A percentile compares a stretch with the other conserved stretches of the same genome.
phyloP scores from a whole-genome alignment of 2,113 vertebrate genomes.

The Callocephalon fimbriatum region DNA sequence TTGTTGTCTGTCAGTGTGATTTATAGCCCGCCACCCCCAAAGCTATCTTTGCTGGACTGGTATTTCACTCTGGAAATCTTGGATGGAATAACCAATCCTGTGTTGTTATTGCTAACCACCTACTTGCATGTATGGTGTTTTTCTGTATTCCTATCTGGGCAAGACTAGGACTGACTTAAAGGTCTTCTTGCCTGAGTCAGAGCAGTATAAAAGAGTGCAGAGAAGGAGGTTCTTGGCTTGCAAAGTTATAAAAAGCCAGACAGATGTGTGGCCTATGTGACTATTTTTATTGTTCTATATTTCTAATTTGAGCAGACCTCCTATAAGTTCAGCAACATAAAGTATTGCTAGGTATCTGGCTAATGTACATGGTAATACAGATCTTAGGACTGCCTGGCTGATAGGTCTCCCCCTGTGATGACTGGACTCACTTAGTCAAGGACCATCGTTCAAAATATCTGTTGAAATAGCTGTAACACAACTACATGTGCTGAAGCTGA shows the following conservation, averaged over 20 bases:
- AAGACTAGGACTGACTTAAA: slow-evolving; percentile 25
- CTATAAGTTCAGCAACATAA: not conserved
- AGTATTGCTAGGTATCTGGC: not conserved
- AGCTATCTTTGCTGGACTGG: not conserved
- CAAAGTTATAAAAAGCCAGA: not conserved
- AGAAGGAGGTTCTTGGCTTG: slow-evolving; percentile 19
- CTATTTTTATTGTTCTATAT: not conserved
- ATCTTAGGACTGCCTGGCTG: not conserved
- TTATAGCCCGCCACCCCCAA: not conserved
- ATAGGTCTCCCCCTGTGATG: not conserved
- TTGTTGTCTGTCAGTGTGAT: not conserved
- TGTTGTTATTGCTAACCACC: not conserved
- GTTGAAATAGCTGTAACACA: fast-evolving
- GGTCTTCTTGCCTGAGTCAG: slow-evolving; percentile 24
- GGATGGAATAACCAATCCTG: not conserved
- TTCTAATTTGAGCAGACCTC: not conserved
- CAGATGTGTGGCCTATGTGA: not conserved
- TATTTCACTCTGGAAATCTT: not conserved
- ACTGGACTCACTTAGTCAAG: not conserved
- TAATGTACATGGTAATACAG: fast-evolving
- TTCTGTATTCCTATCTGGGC: slow-evolving; percentile 4
- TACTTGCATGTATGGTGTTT: not conserved
- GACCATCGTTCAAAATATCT: not conserved
- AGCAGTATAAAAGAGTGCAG: not conserved
- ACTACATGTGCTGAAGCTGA: not conserved